Percentiles rank a stretch among this genome's conserved stretches.
These are phyloP conservation scores for Nemotelus nigrinus DNA, from an alignment of 2,888 invertebrate species.

Conservation along the genomic window DNA sequence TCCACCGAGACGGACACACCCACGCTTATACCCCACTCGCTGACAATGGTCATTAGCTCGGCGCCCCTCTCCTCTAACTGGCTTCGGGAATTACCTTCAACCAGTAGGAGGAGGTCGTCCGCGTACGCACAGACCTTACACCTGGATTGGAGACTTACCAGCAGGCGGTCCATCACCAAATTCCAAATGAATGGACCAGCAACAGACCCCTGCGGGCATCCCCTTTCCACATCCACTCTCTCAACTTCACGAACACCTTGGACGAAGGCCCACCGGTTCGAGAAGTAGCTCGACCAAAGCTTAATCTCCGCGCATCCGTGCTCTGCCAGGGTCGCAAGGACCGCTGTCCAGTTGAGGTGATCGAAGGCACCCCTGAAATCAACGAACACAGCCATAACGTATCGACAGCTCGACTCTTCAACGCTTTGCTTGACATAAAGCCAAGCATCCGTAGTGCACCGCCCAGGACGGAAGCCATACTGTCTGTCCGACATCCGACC, in stretches of 20 bases:
- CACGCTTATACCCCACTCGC: too few species aligned
- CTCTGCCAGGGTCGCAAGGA: background rate
- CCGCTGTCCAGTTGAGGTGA: background rate
- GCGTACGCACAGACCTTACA: too few species aligned
- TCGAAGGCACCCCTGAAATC: background rate
- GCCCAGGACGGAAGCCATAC: background rate
- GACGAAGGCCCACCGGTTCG: background rate
- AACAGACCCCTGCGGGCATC: too few species aligned
- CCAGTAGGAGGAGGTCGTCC: too few species aligned
- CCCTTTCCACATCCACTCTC: background rate
- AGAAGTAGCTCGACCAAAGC: slow-evolving; percentile 12
- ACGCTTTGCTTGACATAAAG: background rate
- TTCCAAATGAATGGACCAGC: too few species aligned
- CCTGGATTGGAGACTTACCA: too few species aligned
- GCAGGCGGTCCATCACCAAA: too few species aligned
- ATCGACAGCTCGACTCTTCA: accelerated
- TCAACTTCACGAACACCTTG: background rate
- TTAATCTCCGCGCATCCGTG: background rate
- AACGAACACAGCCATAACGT: background rate
- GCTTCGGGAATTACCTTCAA: too few species aligned
- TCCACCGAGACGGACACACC: too few species aligned
- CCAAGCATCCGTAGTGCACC: background rate
- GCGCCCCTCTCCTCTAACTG: too few species aligned
- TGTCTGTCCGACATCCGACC: background rate
- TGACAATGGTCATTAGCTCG: accelerated